These are phyloP conservation scores for Isurus oxyrinchus DNA, from an alignment of 2,113 vertebrate genomes.

Conservation along the genomic window DNA sequence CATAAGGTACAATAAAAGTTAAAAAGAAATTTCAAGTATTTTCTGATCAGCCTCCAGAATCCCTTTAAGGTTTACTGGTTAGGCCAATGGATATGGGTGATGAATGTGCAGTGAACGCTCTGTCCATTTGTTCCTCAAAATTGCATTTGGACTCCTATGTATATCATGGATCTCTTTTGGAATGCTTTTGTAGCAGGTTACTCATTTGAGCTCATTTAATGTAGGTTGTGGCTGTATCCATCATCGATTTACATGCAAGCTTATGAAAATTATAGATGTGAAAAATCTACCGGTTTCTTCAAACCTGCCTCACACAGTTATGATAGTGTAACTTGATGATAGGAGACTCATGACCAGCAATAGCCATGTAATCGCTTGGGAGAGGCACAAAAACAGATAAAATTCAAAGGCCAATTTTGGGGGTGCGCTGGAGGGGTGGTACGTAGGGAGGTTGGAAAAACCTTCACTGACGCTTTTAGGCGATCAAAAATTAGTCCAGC, in stretches of 20 bases:
- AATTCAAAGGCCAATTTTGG: too few species aligned
- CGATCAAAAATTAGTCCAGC: too few species aligned
- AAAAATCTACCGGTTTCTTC: background rate
- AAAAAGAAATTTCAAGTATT: background rate
- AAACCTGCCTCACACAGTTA: background rate
- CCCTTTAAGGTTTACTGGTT: background rate
- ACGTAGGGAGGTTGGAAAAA: too few species aligned
- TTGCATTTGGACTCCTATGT: background rate
- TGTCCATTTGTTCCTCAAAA: background rate
- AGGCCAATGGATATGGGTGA: background rate
- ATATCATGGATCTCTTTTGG: background rate
- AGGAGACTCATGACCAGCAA: too few species aligned
- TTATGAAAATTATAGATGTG: background rate
- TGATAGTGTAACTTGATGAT: background rate
- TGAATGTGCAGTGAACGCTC: background rate
- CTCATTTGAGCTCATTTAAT: background rate
- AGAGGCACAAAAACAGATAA: too few species aligned
- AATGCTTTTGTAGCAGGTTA: background rate
- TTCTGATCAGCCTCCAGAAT: background rate
- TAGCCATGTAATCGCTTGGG: too few species aligned
- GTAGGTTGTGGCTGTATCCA: background rate
- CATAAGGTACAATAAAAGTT: background rate
- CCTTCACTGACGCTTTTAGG: too few species aligned
- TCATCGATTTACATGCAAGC: background rate
- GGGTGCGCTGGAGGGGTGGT: too few species aligned